Conservation (phyloP, 2,113 vertebrate genomes). For the Sphyrna mokarran region DNA sequence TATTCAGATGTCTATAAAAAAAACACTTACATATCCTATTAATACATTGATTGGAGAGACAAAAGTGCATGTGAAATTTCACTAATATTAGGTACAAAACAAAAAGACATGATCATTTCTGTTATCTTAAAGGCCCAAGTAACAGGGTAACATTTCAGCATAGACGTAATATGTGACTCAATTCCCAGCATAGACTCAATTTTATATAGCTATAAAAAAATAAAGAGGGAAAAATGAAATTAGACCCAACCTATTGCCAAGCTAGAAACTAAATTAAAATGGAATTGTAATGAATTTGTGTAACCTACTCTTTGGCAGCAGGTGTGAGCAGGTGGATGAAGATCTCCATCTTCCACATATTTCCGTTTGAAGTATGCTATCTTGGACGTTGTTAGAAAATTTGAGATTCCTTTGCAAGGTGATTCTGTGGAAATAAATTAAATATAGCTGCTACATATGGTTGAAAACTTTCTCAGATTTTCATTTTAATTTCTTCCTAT, state of each 20-base stretch:
- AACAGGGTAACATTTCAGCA: constrained; percentile 9
- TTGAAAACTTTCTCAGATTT: background rate
- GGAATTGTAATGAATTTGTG: background rate
- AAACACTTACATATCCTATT: background rate
- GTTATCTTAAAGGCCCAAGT: background rate
- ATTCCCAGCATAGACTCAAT: no score
- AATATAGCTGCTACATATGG: background rate
- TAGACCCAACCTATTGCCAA: background rate
- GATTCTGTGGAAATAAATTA: constrained; percentile 68
- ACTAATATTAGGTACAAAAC: background rate
- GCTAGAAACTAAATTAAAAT: background rate
- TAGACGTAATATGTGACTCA: background rate
- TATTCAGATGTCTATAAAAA: background rate
- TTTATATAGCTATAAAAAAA: no score
- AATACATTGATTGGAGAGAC: background rate
- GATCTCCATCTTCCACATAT: constrained; percentile 84
- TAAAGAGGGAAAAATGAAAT: background rate
- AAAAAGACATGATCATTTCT: background rate
- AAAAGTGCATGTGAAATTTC: background rate
- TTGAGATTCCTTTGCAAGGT: constrained; percentile 73
- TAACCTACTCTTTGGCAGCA: constrained; percentile 84
- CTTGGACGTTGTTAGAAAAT: constrained; percentile 78
- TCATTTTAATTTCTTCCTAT: background rate
- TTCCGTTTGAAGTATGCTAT: constrained; percentile 94
- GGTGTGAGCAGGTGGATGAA: constrained; percentile 73